Conservation (phyloP, 2,888 invertebrate species). For the Hybos culiciformis region DNA sequence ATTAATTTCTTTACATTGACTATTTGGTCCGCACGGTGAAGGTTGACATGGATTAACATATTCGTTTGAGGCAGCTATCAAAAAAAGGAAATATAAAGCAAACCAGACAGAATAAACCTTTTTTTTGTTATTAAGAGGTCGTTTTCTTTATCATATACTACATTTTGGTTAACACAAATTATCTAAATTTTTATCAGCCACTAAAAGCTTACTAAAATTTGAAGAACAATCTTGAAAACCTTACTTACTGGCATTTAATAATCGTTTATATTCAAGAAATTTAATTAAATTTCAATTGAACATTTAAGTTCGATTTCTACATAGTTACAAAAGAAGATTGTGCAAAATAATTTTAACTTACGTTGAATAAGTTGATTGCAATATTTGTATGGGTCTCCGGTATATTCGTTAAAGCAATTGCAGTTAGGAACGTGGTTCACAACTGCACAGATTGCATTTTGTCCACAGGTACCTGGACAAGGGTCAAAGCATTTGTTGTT, state of each 20-base stretch:
- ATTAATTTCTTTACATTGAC: constrained; percentile 57
- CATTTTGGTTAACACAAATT: no score
- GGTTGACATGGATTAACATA: constrained; percentile 54
- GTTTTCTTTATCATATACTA: not conserved
- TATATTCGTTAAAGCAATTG: constrained; percentile 54
- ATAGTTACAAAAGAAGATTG: not conserved
- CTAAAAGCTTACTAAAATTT: no score
- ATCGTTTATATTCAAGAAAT: no score
- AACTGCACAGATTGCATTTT: constrained; percentile 59
- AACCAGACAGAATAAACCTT: not conserved
- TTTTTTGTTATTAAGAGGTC: no score
- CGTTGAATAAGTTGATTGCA: constrained; percentile 41
- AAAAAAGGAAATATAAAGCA: constrained; percentile 40
- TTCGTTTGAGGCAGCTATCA: constrained; percentile 22
- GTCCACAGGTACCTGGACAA: constrained; percentile 64
- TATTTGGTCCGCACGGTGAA: constrained; percentile 60
- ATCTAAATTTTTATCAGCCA: no score
- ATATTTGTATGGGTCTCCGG: constrained; percentile 57
- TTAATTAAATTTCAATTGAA: not conserved
- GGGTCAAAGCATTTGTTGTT: constrained; percentile 64
- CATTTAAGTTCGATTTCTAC: no score
- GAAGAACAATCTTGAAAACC: no score
- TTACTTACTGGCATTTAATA: no score
- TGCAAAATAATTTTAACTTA: constrained; percentile 33
- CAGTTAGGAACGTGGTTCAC: constrained; percentile 57